Conservation (phyloP, 2,797 vertebrate species). For the Melanotaenia boesemani region DNA sequence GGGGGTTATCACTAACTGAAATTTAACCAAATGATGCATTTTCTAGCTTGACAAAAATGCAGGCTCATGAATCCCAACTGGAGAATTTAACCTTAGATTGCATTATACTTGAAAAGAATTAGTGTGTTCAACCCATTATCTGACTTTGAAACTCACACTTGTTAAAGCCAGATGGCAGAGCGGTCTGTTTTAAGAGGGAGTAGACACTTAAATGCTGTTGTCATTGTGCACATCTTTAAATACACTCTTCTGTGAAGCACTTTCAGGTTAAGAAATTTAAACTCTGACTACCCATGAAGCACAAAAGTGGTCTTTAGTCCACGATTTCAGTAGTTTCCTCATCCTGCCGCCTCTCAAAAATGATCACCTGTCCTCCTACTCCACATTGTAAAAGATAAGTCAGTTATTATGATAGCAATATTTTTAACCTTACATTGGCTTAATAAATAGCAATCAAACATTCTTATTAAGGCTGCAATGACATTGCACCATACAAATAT, state of each 20-base stretch:
- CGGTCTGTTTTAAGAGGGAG: background rate
- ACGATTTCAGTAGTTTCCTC: background rate
- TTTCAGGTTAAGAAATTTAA: background rate
- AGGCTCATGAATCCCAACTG: background rate
- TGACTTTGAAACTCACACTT: background rate
- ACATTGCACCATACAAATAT: background rate
- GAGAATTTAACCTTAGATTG: background rate
- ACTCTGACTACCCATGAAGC: background rate
- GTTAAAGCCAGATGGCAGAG: background rate
- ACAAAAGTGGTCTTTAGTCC: background rate
- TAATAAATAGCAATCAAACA: background rate
- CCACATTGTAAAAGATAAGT: no score
- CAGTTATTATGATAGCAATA: background rate
- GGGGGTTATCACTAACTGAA: background rate
- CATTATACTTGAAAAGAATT: background rate
- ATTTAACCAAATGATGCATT: background rate
- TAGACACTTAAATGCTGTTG: background rate
- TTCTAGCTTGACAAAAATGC: background rate
- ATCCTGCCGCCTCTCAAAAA: background rate
- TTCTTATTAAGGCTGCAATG: background rate
- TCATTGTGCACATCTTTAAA: background rate
- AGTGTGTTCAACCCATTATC: background rate
- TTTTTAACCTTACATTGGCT: background rate
- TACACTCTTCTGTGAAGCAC: background rate
- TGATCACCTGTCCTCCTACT: background rate